These are phyloP conservation scores for Oscheius sp. DNA, from an alignment of 1,140 invertebrate species.

Conservation along the genomic window DNA sequence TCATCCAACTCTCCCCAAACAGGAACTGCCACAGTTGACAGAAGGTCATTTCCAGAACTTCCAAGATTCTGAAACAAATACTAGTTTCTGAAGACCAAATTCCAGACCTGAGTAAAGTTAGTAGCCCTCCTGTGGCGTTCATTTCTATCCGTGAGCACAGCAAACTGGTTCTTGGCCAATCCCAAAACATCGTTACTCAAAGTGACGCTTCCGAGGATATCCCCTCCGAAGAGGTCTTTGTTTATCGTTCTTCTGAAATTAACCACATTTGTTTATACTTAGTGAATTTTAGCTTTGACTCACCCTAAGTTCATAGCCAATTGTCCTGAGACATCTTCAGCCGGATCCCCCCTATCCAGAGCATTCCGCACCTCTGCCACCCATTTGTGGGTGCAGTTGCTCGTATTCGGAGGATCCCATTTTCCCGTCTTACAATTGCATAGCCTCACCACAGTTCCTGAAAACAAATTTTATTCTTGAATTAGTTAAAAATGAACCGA, in stretches of 20 bases:
- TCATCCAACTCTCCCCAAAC: constrained; percentile 34
- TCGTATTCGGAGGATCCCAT: constrained; percentile 39
- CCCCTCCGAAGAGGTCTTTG: constrained; percentile 33
- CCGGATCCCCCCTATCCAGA: constrained; percentile 20
- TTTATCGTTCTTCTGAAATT: background rate
- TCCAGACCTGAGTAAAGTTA: constrained; percentile 33
- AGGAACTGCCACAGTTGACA: background rate
- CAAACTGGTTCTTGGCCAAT: constrained; percentile 32
- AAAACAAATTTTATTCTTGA: background rate
- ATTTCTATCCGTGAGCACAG: constrained; percentile 21
- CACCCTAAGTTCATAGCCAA: constrained; percentile 13
- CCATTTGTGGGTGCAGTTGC: constrained; percentile 42
- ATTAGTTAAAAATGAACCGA: background rate
- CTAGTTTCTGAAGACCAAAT: background rate
- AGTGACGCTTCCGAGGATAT: constrained; percentile 35
- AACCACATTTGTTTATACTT: background rate
- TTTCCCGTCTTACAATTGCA: constrained; percentile 35
- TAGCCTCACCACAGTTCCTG: constrained; percentile 17
- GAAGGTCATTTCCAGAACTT: constrained; percentile 32
- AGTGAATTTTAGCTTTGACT: background rate
- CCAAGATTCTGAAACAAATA: constrained; percentile 36
- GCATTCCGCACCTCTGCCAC: constrained; percentile 30
- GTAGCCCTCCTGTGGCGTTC: constrained; percentile 18
- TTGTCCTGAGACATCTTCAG: constrained; percentile 6
- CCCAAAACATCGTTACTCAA: constrained; percentile 23